Base-by-base conservation (phyloP, 2,888 invertebrate species). In the Ceramica pisi region DNA sequence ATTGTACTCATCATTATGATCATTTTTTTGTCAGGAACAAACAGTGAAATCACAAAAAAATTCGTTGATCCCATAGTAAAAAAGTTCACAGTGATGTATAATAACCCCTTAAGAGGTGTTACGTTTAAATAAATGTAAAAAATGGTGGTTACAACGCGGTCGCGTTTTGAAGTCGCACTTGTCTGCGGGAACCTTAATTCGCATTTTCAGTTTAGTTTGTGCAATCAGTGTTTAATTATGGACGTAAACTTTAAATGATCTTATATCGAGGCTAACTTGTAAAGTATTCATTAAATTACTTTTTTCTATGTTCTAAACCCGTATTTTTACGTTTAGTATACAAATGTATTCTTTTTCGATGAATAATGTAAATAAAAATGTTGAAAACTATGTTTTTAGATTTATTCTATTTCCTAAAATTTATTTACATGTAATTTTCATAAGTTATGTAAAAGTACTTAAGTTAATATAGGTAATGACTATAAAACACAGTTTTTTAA, bases 261-360 rank as follows among this genome's bases (percentile, higher is more conserved):
- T 23, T 44, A 55, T 51, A 46, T 71, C 26, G 59, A 51, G 19
- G 44, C 21, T 61, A 44, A 1, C 46, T 21, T 1, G 31, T 71
- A 48, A 56, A 70, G 12, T 72, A 50, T 68, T 61, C 38, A 55
- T 67, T n/a, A 19, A 46, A 44, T 53, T 5, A 46, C 0, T 21
- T 56, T 21, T 26, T 50, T 65, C 23, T 53, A 31, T 26, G 51
- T 67, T 23, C 23, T 26, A 38, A 56, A 31, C n/a, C 31, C 16
- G 38, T 65, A 75, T 59, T 67, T 67, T 75, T 75, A 57, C 65
- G 65, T 68, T 79, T 71, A 75, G 19, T 79, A 67, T 55, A 35
- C 38, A 14, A 71, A 35, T 59, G 38, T 1, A 62, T 62, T 67
- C 10, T n/a, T 41, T 62, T 67, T 75, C 26, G n/a, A 63, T 65